These are phyloP conservation scores for Papilio elwesi DNA, from an alignment of 2,888 invertebrate genomes.

Conservation along the genomic window DNA sequence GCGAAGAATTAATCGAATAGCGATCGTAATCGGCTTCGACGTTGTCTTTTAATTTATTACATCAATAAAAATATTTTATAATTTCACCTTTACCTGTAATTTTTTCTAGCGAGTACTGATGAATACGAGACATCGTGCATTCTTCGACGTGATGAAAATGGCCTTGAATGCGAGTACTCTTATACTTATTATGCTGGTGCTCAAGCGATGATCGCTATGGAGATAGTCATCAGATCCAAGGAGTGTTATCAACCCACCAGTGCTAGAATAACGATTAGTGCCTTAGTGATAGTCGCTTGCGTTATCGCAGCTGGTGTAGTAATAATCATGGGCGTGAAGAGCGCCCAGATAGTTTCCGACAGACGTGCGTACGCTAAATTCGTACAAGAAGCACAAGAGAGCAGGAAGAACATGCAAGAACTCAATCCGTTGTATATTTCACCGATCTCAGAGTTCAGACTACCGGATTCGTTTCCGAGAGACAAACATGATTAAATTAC, in stretches of 20 bases:
- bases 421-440: slow-evolving; percentile 86
- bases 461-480: slow-evolving; percentile 80
- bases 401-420: slow-evolving; percentile 68
- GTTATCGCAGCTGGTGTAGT: slow-evolving; percentile 78
- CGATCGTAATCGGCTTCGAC: too few relatives aligned
- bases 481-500: slow-evolving; percentile 66
- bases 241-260: slow-evolving; percentile 68
- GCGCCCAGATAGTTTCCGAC: slow-evolving; percentile 76
- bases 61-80: too few relatives aligned
- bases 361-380: slow-evolving; percentile 83
- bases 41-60: too few relatives aligned
- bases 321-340: slow-evolving; percentile 69
- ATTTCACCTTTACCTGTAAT: too few relatives aligned
- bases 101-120: slow-evolving; percentile 57
- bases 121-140: slow-evolving; percentile 64
- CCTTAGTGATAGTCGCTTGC: slow-evolving; percentile 68
- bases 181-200: slow-evolving; percentile 69
- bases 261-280: slow-evolving; percentile 67
- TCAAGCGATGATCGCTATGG: slow-evolving; percentile 62
- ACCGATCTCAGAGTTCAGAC: slow-evolving; percentile 82
- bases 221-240: slow-evolving; percentile 66
- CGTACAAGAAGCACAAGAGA: slow-evolving; percentile 70
- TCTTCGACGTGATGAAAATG: slow-evolving; percentile 60
- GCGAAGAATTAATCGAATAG: too few relatives aligned
- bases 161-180: slow-evolving; percentile 69